Evolutionary conservation across 1,140 invertebrate species (phyloP), one percentile per base, ranked within the genome.

Genomic region (Euwallacea fornicatus): DNA sequence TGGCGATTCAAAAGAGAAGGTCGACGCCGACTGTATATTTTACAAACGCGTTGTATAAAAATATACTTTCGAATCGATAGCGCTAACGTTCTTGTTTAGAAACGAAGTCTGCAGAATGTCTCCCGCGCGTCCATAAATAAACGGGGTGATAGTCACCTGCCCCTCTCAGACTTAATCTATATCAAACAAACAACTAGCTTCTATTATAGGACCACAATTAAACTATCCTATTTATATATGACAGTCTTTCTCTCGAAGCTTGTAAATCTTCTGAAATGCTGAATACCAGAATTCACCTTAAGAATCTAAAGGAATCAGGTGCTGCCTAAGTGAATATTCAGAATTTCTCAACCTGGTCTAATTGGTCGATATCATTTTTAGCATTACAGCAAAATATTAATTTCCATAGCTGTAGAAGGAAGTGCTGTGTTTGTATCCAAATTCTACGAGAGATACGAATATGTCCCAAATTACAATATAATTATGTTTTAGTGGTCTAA

Each of bases 81-180:
- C 69, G 69, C 69, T 75, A 60, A 67, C 72, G 67, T 61, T 69
- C 60, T 73, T 78, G 76, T 78, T 78, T 79, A 77, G 68, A 77
- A 75, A 74, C 60, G 76, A 78, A 73, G 77, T 69, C 78, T 80
- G 79, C 75, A 73, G 74, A 79, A 78, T 79, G 76, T 80, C 78
- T 79, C 73, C 75, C 74, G 72, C 69, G 55, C 75, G 72, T 73
- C 73, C 77, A 78, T 78, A 78, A 80, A 78, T 78, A 78, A 78
- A 76, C 74, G 69, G 75, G 75, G 76, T 76, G 76, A 76, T 77
- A 77, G 74, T 78, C 73, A 78, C 75, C 75, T 78, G 76, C 76
- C 76, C 71, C 73, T 74, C 71, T 77, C 71, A 71, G 73, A 61
- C 75, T 78, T 69, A 75, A 73, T 76, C 69, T 75, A 76, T 68